phyloP scores from a whole-genome alignment of 2,797 vertebrate genomes.

The Labroides dimidiatus region DNA sequence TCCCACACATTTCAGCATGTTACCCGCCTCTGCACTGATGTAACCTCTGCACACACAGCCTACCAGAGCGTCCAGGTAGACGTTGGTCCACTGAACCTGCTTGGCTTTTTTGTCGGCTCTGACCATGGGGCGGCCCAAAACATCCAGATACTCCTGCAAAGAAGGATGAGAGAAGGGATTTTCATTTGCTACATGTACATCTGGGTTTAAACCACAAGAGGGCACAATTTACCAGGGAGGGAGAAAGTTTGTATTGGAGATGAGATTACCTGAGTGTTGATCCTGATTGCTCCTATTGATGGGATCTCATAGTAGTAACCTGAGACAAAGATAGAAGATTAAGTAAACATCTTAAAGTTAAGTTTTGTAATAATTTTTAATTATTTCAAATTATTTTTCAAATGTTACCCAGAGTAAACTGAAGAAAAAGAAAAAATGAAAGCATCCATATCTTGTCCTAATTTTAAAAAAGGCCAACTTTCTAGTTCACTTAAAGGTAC shows the following conservation, averaged over 20 bases:
- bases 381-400: too few species aligned
- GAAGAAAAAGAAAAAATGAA: too few species aligned
- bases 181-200: slow-evolving; percentile 14
- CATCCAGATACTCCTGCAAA: slow-evolving; percentile 96
- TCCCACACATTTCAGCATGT: not conserved
- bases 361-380: too few species aligned
- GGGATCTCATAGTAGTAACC: slow-evolving; percentile 99
- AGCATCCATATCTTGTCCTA: too few species aligned
- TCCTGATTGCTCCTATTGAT: slow-evolving; percentile 96
- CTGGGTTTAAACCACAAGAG: slow-evolving; percentile 55
- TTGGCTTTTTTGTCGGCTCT: slow-evolving; percentile 89
- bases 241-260: too few species aligned
- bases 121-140: slow-evolving; percentile 97
- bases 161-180: not conserved
- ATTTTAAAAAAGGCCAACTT: too few species aligned
- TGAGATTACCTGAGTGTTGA: slow-evolving; percentile 87
- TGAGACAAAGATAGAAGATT: slow-evolving; percentile 44
- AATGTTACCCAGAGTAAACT: too few species aligned
- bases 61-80: slow-evolving; percentile 97
- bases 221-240: slow-evolving; percentile 35
- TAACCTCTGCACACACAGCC: slow-evolving; percentile 33
- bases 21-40: not conserved
- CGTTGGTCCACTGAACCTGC: slow-evolving; percentile 98
- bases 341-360: not conserved
- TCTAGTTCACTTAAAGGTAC: too few species aligned